A percentile compares a stretch with the other conserved stretches of the same genome.
phyloP scores from a whole-genome alignment of 2,113 vertebrate genomes.

The Scytalopus superciliaris region DNA sequence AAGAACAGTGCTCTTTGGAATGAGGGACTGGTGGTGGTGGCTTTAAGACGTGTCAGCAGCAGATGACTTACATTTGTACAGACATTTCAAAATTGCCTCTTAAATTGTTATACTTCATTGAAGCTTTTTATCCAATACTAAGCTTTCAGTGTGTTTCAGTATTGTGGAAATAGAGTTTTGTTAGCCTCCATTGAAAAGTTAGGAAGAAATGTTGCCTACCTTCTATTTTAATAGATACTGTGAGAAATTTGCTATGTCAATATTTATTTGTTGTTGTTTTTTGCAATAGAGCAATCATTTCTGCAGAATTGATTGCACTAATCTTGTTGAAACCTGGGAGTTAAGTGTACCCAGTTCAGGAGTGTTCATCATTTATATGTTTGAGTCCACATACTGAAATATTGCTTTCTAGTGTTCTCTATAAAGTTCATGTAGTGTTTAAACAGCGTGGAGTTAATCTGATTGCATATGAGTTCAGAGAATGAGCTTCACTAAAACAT shows the following conservation, averaged over 20 bases:
- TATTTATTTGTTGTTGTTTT: neutral
- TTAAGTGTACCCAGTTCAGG: neutral
- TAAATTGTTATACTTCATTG: neutral
- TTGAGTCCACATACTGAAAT: neutral
- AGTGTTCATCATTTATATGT: neutral
- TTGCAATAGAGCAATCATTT: neutral
- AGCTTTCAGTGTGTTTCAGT: neutral
- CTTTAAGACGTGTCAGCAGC: neutral
- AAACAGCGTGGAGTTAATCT: constrained; percentile 11
- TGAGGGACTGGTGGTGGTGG: neutral
- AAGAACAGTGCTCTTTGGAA: neutral
- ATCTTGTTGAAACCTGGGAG: neutral
- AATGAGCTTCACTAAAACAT: constrained; percentile 23
- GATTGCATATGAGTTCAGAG: neutral
- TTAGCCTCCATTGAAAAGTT: neutral
- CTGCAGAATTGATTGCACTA: neutral
- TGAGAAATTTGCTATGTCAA: neutral
- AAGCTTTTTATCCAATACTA: neutral
- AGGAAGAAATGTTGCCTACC: neutral
- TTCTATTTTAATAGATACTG: neutral
- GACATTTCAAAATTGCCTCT: neutral
- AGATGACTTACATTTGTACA: neutral
- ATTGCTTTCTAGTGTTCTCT: neutral
- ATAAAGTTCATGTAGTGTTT: neutral
- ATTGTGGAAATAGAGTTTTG: neutral